phyloP scores from a whole-genome alignment of 2,113 vertebrate genomes.

The Sinocyclocheilus maitianheensis region DNA sequence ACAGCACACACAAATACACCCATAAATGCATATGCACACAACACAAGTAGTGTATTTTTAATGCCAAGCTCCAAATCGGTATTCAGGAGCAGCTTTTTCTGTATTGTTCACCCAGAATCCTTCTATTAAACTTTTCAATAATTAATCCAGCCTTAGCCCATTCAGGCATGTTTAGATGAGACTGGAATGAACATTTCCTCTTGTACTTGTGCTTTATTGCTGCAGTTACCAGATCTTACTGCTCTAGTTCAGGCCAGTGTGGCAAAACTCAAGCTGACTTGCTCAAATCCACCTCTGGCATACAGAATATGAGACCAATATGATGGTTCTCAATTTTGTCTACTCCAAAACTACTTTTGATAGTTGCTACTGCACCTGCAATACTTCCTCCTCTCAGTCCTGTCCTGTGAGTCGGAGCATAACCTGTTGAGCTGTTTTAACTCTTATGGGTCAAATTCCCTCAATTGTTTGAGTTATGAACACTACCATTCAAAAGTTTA shows the following conservation, averaged over 20 bases:
- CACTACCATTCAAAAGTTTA: neutral
- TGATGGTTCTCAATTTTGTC: neutral
- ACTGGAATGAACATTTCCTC: neutral
- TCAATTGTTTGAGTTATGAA: neutral
- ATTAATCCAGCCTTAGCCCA: neutral
- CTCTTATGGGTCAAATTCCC: neutral
- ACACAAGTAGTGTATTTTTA: neutral
- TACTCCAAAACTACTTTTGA: neutral
- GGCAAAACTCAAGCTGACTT: neutral
- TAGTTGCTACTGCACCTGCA: neutral
- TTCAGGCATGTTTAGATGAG: neutral
- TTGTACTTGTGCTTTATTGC: neutral
- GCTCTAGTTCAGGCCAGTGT: neutral
- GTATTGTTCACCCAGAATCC: neutral
- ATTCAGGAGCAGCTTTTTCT: neutral
- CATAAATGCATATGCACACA: neutral
- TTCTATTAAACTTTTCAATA: neutral
- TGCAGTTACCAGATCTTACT: neutral
- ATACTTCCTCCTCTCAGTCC: neutral
- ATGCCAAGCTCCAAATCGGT: neutral
- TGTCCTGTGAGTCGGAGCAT: neutral
- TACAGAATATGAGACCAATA: neutral
- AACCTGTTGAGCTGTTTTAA: neutral
- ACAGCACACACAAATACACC: neutral
- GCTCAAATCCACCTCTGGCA: too few species aligned